These are phyloP conservation scores for Polia nebulosa DNA, from an alignment of 2,888 invertebrate species.

Conservation along the genomic window DNA sequence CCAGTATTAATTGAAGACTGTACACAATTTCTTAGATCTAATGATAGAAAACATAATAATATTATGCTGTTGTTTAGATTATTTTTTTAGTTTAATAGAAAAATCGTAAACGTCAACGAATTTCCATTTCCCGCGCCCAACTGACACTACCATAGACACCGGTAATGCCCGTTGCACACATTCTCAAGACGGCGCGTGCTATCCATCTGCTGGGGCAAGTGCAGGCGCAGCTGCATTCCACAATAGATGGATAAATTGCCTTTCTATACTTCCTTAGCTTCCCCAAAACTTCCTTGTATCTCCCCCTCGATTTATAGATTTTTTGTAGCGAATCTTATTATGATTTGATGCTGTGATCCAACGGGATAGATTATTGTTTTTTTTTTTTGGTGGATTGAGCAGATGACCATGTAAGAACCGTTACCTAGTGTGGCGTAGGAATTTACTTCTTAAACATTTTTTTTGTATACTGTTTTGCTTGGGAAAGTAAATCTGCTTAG, in stretches of 20 bases:
- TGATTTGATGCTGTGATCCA: constrained; percentile 49
- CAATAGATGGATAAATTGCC: constrained; percentile 57
- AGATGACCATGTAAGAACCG: constrained; percentile 57
- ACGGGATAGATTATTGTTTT: constrained; percentile 50
- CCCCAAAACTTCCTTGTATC: constrained; percentile 40
- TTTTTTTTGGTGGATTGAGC: constrained; percentile 22
- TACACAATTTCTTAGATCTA: too few species aligned
- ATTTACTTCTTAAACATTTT: background rate
- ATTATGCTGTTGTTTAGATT: too few species aligned
- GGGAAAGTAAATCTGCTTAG: background rate
- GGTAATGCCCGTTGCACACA: constrained; percentile 39
- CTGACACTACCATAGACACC: constrained; percentile 37
- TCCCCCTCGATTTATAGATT: constrained; percentile 51
- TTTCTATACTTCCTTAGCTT: constrained; percentile 42
- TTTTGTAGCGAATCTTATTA: constrained; percentile 59
- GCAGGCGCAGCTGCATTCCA: constrained; percentile 64
- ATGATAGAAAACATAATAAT: too few species aligned
- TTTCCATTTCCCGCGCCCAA: constrained; percentile 34
- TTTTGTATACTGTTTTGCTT: background rate
- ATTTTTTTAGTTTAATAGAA: too few species aligned
- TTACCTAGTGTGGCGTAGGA: constrained; percentile 18
- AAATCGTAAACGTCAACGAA: constrained; percentile 12
- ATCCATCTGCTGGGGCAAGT: constrained; percentile 64
- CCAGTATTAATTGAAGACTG: too few species aligned
- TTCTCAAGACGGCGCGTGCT: constrained; percentile 60